A percentile compares a stretch with the other conserved stretches of the same genome.
Conservation (phyloP, 2,113 vertebrate species). For the Sterna hirundo region DNA sequence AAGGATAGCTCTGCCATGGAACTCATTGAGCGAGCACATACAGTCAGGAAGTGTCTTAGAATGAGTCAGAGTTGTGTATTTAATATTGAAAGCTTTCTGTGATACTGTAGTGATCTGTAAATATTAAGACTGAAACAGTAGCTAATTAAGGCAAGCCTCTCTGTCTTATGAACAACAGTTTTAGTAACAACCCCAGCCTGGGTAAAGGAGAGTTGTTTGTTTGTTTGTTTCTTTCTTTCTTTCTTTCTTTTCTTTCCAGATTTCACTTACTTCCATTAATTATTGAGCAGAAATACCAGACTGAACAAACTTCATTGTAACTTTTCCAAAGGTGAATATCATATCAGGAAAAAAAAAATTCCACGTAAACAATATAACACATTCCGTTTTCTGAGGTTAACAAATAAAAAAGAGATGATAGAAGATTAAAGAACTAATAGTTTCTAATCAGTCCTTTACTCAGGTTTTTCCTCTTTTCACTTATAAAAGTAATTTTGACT, state of each 20-base stretch:
- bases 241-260: neutral
- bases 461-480: neutral
- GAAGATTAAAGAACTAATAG: neutral
- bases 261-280: neutral
- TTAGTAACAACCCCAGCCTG: neutral
- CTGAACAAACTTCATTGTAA: neutral
- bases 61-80: neutral
- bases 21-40: neutral
- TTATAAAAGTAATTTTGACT: neutral
- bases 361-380: neutral
- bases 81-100: neutral
- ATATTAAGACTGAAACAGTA: neutral
- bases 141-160: neutral
- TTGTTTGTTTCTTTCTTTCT: neutral
- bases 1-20: neutral
- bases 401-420: neutral
- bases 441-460: neutral
- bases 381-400: neutral
- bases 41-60: neutral
- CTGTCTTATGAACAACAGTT: neutral
- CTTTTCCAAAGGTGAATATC: neutral
- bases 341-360: neutral
- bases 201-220: neutral
- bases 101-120: neutral
- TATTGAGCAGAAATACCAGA: neutral